Evolutionary conservation across 2,888 invertebrate genomes (phyloP).

Genomic region (Carcina quercana): DNA sequence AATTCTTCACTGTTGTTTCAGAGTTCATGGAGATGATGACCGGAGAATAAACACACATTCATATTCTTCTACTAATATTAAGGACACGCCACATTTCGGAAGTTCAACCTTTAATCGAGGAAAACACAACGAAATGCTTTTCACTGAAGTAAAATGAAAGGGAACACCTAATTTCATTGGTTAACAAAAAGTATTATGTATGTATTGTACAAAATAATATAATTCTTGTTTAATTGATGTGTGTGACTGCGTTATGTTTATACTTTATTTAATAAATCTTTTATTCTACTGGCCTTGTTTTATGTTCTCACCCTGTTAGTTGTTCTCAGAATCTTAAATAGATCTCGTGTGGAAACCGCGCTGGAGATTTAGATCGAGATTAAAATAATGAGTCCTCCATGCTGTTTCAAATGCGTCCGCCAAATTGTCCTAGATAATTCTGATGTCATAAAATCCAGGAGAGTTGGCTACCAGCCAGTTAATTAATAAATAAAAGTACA

Average conservation of each 20-base stretch:
- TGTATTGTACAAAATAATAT: constrained; percentile 67
- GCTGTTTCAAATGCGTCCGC: constrained; percentile 60
- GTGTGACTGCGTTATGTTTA: constrained; percentile 69
- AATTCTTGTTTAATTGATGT: constrained; percentile 63
- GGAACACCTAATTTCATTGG: constrained; percentile 36
- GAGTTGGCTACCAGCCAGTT: constrained; percentile 52
- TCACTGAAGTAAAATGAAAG: constrained; percentile 27
- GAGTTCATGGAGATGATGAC: constrained; percentile 99
- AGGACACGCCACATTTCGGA: constrained; percentile 50
- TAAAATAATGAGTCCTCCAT: constrained; percentile 57
- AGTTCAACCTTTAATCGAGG: constrained; percentile 57
- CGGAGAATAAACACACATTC: constrained; percentile 81
- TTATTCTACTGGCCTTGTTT: constrained; percentile 47
- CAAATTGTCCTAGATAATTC: constrained; percentile 68
- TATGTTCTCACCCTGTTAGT: constrained; percentile 1
- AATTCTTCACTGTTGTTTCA: constrained; percentile 80
- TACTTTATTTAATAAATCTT: constrained; percentile 69
- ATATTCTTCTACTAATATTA: constrained; percentile 54
- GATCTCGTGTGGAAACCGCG: constrained; percentile 26
- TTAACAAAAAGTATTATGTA: constrained; percentile 59
- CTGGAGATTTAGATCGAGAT: constrained; percentile 46
- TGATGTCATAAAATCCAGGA: constrained; percentile 58
- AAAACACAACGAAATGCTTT: constrained; percentile 45
- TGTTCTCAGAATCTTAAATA: background rate
- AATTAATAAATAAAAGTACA: too few relatives aligned